Conservation (phyloP, 2,797 vertebrate genomes). For the Protosalanx chinensis region DNA sequence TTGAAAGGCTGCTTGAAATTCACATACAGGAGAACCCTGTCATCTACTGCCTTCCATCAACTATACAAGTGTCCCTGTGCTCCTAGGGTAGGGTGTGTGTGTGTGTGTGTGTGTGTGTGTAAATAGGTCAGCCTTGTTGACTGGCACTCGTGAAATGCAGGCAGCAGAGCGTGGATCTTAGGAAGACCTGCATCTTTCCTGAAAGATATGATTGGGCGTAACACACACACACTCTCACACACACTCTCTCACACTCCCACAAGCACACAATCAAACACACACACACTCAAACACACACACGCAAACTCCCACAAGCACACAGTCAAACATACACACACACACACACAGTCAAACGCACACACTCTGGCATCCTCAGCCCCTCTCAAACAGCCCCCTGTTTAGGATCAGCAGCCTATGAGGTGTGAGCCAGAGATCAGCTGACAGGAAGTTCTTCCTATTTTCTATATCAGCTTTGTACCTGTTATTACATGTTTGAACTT, state of each 20-base stretch:
- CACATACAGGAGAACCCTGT: too few species aligned
- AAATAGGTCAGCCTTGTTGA: conserved; percentile 59
- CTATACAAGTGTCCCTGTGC: conserved; percentile 8
- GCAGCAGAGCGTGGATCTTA: conserved; percentile 52
- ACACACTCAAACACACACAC: conserved; percentile 3
- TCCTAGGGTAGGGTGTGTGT: conserved; percentile 46
- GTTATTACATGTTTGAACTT: too few species aligned
- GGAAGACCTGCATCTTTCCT: conserved; percentile 26
- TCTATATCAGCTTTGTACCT: conserved; percentile 14
- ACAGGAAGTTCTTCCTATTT: conserved; percentile 44
- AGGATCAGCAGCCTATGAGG: conserved; percentile 24
- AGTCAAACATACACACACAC: too few species aligned
- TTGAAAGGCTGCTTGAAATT: too few species aligned
- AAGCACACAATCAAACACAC: neutral
- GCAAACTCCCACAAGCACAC: neutral
- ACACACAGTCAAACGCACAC: neutral
- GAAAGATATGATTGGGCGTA: conserved; percentile 33
- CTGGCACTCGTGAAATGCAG: conserved; percentile 54
- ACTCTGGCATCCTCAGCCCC: conserved; percentile 9
- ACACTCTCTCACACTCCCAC: neutral
- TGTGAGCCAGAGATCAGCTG: conserved; percentile 48
- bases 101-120: conserved; percentile 20
- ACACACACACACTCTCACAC: conserved; percentile 6
- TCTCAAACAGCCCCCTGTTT: conserved; percentile 36
- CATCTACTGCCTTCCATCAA: neutral